A percentile compares a stretch with the other conserved stretches of the same genome.
Evolutionary conservation across 2,888 invertebrate genomes (phyloP).

Genomic region (Amiota minor): DNA sequence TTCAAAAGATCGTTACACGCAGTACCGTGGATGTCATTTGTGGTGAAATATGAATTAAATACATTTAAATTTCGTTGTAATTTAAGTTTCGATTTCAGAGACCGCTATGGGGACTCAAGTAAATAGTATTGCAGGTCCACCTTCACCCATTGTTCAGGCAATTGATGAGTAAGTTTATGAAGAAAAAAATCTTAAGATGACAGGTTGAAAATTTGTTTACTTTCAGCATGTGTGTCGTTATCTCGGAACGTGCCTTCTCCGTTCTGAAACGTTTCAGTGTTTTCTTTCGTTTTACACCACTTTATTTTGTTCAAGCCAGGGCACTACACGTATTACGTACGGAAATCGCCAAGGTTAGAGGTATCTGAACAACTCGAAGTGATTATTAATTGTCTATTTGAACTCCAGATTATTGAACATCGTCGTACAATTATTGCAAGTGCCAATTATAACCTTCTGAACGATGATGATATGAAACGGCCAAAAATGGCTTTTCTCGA

Average conservation of each 20-base stretch:
- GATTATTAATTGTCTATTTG: background rate
- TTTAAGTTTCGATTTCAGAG: constrained; percentile 39
- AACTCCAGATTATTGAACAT: constrained; percentile 48
- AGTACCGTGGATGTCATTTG: constrained; percentile 74
- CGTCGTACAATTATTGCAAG: constrained; percentile 43
- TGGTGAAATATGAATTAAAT: constrained; percentile 40
- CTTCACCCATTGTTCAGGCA: constrained; percentile 71
- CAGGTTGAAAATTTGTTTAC: background rate
- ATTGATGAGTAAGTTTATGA: constrained; percentile 69
- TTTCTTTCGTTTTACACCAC: constrained; percentile 68
- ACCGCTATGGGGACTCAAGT: constrained; percentile 57
- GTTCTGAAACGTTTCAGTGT: constrained; percentile 49
- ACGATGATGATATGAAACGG: constrained; percentile 40
- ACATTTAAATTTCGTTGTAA: background rate
- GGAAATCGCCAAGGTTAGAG: constrained; percentile 41
- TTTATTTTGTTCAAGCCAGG: constrained; percentile 74
- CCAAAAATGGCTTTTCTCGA: constrained; percentile 65
- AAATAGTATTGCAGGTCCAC: constrained; percentile 50
- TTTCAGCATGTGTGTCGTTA: constrained; percentile 45
- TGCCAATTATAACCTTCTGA: constrained; percentile 19
- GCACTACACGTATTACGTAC: constrained; percentile 58
- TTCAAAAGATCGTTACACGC: constrained; percentile 74
- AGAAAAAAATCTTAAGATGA: background rate
- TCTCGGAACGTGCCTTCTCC: constrained; percentile 49
- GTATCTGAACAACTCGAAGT: background rate